Percentiles rank a stretch among this genome's conserved stretches.
These are phyloP conservation scores for Crotalus helleri DNA, from an alignment of 2,113 vertebrate genomes.

Conservation along the genomic window DNA sequence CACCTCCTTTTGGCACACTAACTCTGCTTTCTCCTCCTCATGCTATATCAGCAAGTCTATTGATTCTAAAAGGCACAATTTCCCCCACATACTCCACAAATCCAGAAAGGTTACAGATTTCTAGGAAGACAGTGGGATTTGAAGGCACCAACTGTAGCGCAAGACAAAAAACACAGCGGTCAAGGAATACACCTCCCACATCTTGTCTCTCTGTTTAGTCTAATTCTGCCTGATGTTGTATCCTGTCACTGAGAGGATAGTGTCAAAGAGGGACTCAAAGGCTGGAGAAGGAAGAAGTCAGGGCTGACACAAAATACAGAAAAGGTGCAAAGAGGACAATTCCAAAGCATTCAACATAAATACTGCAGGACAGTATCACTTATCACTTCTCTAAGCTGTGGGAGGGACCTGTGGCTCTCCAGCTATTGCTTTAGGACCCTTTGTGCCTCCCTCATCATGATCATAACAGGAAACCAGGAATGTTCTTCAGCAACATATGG, in stretches of 20 bases:
- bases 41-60: not conserved
- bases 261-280: not conserved
- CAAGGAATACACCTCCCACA: not conserved
- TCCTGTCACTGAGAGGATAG: not conserved
- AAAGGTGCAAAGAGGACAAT: not conserved
- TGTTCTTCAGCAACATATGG: not conserved
- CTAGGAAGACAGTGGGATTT: not conserved
- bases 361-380: not conserved
- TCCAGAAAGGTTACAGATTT: not conserved
- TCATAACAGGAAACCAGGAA: not conserved
- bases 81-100: not conserved
- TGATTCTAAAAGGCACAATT: constrained; percentile 39
- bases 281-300: not conserved
- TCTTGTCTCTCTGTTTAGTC: not conserved
- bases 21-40: not conserved
- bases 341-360: not conserved
- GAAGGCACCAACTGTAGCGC: constrained; percentile 22
- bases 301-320: not conserved
- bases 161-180: not conserved
- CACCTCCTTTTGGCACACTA: not conserved
- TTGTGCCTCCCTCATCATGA: not conserved
- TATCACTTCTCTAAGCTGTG: not conserved
- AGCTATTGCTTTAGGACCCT: not conserved
- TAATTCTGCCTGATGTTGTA: not conserved
- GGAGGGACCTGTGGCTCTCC: not conserved